Conservation (phyloP, 2,888 invertebrate genomes). For the Drepana falcataria region DNA sequence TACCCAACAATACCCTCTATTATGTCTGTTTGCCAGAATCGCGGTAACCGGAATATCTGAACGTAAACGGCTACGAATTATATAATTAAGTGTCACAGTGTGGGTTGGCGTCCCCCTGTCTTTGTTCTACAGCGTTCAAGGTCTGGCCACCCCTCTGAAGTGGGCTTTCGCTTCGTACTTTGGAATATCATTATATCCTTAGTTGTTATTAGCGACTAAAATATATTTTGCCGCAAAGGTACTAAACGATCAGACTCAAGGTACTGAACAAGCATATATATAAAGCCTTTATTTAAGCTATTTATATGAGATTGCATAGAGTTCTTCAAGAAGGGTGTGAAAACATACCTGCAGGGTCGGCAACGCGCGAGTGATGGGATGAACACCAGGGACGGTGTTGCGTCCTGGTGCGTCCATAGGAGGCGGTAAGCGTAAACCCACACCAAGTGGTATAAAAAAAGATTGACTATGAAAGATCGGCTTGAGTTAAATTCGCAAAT, state of each 20-base stretch:
- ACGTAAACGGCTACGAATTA: slow-evolving; percentile 13
- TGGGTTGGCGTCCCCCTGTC: slow-evolving; percentile 30
- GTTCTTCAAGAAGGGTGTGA: too few species aligned
- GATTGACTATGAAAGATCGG: too few species aligned
- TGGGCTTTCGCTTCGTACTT: slow-evolving; percentile 22
- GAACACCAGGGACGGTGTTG: too few species aligned
- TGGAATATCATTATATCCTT: slow-evolving; percentile 23
- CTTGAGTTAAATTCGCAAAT: too few species aligned
- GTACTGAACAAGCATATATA: background rate
- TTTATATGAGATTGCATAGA: too few species aligned
- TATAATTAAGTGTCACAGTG: slow-evolving; percentile 23
- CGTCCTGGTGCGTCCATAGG: too few species aligned
- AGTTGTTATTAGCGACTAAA: slow-evolving; percentile 21
- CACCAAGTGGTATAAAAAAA: too few species aligned
- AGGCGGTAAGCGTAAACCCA: too few species aligned
- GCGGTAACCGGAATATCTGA: slow-evolving; percentile 16
- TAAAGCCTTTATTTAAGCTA: too few species aligned
- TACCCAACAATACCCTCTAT: too few species aligned
- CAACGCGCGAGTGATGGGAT: too few species aligned
- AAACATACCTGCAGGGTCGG: too few species aligned
- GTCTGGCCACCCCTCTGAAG: slow-evolving; percentile 25
- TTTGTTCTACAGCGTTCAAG: slow-evolving; percentile 51
- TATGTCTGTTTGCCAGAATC: slow-evolving; percentile 17
- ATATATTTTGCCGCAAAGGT: slow-evolving; percentile 9
- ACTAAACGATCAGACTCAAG: background rate